Percentiles rank a stretch among this genome's conserved stretches.
Conservation (phyloP, 2,113 vertebrate species). For the Mesitornis unicolor region DNA sequence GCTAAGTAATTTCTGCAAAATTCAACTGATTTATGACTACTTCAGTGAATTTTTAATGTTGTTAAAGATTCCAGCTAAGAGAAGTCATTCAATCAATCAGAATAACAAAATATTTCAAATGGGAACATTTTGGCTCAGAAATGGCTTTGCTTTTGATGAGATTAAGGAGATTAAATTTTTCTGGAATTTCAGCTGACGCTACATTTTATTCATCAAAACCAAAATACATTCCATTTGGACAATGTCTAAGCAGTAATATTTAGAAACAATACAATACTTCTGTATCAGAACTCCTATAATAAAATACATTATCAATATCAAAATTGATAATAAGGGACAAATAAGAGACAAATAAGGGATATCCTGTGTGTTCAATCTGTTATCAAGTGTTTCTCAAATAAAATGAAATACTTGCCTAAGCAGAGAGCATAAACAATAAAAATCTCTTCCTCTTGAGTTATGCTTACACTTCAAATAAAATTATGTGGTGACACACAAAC, state of each 20-base stretch:
- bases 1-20: neutral
- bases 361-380: neutral
- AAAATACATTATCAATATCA: slow-evolving; percentile 12
- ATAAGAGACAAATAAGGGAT: neutral
- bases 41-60: neutral
- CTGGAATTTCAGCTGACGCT: slow-evolving; percentile 8
- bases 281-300: slow-evolving; percentile 27
- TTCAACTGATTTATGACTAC: neutral
- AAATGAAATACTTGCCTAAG: neutral
- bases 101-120: neutral
- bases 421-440: neutral
- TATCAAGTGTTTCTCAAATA: neutral
- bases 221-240: slow-evolving; percentile 29
- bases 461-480: neutral
- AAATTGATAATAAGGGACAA: too few relatives aligned
- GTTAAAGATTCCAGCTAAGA: neutral
- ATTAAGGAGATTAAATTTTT: neutral
- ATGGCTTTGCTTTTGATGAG: slow-evolving; percentile 23
- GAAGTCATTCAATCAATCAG: neutral
- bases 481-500: neutral
- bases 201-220: neutral
- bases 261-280: neutral
- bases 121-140: neutral
- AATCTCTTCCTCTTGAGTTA: neutral
- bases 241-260: slow-evolving; percentile 5